Evolutionary conservation across 2,113 vertebrate genomes (phyloP).

Genomic region (Austrofundulus limnaeus): DNA sequence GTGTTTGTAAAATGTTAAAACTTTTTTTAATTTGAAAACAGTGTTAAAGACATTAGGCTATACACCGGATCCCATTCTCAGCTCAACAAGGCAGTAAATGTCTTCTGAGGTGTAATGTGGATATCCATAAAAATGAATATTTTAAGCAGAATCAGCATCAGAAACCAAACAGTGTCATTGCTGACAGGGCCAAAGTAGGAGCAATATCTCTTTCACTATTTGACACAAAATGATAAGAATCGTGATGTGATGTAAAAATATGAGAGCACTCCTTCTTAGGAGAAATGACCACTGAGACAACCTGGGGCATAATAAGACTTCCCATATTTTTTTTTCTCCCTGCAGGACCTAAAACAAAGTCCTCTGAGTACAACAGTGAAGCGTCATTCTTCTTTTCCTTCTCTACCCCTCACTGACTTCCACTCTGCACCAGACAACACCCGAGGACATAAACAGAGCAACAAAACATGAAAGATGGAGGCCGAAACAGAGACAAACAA

Average conservation of each 20-base stretch:
- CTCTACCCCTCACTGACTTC: background rate
- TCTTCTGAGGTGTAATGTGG: no score
- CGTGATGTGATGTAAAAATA: slow-evolving; percentile 28
- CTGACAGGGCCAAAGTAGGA: no score
- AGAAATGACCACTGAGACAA: slow-evolving; percentile 32
- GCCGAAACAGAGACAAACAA: slow-evolving; percentile 45
- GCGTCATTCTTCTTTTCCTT: slow-evolving; percentile 47
- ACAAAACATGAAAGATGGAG: slow-evolving; percentile 29
- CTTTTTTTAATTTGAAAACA: no score
- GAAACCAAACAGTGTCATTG: no score
- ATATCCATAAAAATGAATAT: no score
- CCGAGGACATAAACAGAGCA: slow-evolving; percentile 39
- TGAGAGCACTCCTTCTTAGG: slow-evolving; percentile 24
- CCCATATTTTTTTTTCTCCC: slow-evolving; percentile 31
- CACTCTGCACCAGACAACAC: slow-evolving; percentile 29
- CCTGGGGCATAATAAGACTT: slow-evolving; percentile 22
- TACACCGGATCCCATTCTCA: no score
- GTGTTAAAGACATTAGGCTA: no score
- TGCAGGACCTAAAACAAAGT: slow-evolving; percentile 46
- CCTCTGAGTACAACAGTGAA: slow-evolving; percentile 27
- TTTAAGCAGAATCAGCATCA: no score
- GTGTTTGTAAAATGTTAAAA: no score
- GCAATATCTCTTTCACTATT: no score
- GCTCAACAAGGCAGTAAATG: no score
- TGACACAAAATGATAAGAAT: slow-evolving; percentile 57